Conservation (phyloP, 2,797 vertebrate genomes). For the Hoplostethus atlanticus region DNA sequence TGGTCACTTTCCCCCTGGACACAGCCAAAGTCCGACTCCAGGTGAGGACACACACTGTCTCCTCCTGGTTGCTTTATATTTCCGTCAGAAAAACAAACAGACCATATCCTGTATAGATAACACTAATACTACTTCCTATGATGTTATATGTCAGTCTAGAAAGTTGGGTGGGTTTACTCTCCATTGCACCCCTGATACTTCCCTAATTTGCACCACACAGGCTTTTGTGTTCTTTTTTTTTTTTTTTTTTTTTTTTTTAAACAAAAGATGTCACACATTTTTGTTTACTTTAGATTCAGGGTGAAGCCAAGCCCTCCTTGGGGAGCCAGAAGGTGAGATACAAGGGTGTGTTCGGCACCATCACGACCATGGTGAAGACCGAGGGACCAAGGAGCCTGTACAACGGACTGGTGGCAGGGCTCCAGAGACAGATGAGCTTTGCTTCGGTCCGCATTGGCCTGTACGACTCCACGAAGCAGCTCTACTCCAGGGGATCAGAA, state of each 20-base stretch:
- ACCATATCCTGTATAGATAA: no score
- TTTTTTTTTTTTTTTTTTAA: not conserved
- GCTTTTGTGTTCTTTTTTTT: not conserved
- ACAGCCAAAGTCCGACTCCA: constrained; percentile 96
- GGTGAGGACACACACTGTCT: constrained; percentile 72
- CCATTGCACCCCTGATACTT: not conserved
- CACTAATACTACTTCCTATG: no score
- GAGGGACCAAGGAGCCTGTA: constrained; percentile 85
- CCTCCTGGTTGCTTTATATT: no score
- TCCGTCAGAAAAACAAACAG: no score
- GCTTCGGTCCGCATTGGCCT: constrained; percentile 88
- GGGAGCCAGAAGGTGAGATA: constrained; percentile 66
- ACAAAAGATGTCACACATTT: not conserved
- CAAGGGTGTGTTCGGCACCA: constrained; percentile 85
- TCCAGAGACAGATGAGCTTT: constrained; percentile 88
- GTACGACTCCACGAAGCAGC: constrained; percentile 87
- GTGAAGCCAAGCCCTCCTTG: constrained; percentile 68
- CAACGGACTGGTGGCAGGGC: constrained; percentile 85
- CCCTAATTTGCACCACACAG: not conserved
- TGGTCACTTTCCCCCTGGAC: constrained; percentile 94
- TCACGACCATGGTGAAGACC: constrained; percentile 83
- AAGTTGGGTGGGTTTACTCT: no score
- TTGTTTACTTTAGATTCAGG: constrained; percentile 81
- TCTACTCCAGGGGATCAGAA: constrained; percentile 83
- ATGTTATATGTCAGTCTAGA: no score